Percentiles rank a stretch among this genome's conserved stretches.
phyloP scores from a whole-genome alignment of 1,140 invertebrate genomes.

The Probaryconus sp. region DNA sequence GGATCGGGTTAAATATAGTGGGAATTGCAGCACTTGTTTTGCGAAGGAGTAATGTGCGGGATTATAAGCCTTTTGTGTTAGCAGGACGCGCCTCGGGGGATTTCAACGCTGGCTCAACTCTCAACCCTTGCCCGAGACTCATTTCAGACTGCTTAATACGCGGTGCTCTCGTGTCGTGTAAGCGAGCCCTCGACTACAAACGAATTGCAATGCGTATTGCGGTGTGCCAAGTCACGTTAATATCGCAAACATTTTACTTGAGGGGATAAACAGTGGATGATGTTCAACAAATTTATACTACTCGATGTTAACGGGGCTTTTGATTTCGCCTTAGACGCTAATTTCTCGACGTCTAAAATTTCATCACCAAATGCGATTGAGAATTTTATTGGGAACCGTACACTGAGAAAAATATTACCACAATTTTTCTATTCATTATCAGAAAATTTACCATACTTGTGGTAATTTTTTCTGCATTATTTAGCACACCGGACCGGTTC shows the following conservation, averaged over 20 bases:
- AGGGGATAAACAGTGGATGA: not conserved
- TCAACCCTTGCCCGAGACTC: constrained; percentile 16
- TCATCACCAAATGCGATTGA: too few relatives aligned
- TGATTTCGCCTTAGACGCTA: too few relatives aligned
- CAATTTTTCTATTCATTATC: too few relatives aligned
- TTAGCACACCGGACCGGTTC: too few relatives aligned
- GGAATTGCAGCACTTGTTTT: constrained; percentile 66
- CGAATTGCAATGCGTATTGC: constrained; percentile 1
- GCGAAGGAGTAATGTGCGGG: constrained; percentile 60
- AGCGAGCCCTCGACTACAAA: constrained; percentile 16
- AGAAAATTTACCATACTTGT: too few relatives aligned
- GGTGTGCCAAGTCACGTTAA: not conserved
- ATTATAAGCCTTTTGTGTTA: constrained; percentile 68
- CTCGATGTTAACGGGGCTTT: too few relatives aligned
- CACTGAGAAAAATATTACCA: too few relatives aligned
- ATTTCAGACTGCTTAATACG: constrained; percentile 21
- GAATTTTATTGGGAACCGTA: too few relatives aligned
- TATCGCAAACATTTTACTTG: not conserved
- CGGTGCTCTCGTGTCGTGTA: constrained; percentile 6
- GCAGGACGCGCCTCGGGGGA: constrained; percentile 44
- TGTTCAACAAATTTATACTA: constrained; percentile 1
- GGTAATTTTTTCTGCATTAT: too few relatives aligned
- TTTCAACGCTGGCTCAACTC: constrained; percentile 34
- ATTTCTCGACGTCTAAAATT: too few relatives aligned
- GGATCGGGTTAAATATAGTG: constrained; percentile 61